Evolutionary conservation across 2,113 vertebrate species (phyloP).

Genomic region (Ia io): DNA sequence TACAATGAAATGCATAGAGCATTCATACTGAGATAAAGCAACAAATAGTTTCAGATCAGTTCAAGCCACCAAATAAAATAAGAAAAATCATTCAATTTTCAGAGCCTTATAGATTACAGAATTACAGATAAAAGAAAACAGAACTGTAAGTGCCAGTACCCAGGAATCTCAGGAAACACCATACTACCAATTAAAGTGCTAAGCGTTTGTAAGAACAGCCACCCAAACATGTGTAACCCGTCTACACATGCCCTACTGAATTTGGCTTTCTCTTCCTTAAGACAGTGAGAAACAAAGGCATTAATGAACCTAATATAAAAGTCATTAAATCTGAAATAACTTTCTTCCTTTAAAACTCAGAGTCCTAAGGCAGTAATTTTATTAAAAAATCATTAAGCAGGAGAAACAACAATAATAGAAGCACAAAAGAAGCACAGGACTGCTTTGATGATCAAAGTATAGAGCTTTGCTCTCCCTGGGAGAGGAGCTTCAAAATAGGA

Average conservation of each 20-base stretch:
- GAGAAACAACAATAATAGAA: slow-evolving; percentile 39
- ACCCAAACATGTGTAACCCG: not conserved
- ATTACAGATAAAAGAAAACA: not conserved
- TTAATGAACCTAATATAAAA: slow-evolving; percentile 34
- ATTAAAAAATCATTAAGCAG: slow-evolving; percentile 13
- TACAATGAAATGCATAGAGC: not conserved
- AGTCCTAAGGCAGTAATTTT: slow-evolving; percentile 13
- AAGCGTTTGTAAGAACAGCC: not conserved
- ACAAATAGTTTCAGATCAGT: not conserved
- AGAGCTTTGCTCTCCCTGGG: not conserved
- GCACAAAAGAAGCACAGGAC: not conserved
- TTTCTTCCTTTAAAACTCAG: slow-evolving; percentile 26
- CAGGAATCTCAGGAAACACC: slow-evolving; percentile 15
- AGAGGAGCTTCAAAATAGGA: slow-evolving; percentile 5
- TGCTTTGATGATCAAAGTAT: slow-evolving; percentile 26
- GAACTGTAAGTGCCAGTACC: not conserved
- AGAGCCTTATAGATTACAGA: not conserved
- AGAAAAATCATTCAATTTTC: slow-evolving; percentile 14
- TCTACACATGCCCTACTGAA: not conserved
- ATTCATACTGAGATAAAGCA: slow-evolving; percentile 31
- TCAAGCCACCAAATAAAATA: not conserved
- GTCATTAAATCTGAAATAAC: slow-evolving; percentile 26
- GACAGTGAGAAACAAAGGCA: not conserved
- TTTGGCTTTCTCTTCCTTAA: not conserved
- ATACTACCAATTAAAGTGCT: rapidly evolving